Conservation (phyloP, 2,888 invertebrate genomes). For the Calephelis perditalis region DNA sequence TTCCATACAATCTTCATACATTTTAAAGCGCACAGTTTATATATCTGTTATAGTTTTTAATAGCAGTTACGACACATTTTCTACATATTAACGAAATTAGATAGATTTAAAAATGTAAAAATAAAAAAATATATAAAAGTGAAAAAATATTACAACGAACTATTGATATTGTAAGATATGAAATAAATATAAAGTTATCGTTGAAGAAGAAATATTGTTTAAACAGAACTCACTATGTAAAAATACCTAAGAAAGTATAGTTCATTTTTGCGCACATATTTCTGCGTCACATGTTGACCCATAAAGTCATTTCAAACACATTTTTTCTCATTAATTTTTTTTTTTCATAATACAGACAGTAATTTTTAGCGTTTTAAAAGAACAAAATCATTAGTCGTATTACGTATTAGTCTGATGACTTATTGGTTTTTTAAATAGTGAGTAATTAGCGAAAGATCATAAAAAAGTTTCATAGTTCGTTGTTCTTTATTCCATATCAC, state of each 20-base stretch:
- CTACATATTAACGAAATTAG: conserved; percentile 42
- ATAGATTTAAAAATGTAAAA: conserved; percentile 53
- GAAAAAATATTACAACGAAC: conserved; percentile 67
- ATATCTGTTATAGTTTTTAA: conserved; percentile 43
- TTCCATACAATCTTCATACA: conserved; percentile 47
- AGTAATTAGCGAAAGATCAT: conserved; percentile 1
- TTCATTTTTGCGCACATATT: background rate
- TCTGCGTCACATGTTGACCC: conserved; percentile 11
- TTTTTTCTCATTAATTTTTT: no score
- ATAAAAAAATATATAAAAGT: conserved; percentile 38
- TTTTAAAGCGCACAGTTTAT: conserved; percentile 46
- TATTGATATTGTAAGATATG: conserved; percentile 48
- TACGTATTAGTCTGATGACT: background rate
- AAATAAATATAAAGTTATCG: conserved; percentile 31
- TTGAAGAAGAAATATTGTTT: conserved; percentile 22
- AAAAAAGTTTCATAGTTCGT: conserved; percentile 34
- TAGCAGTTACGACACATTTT: conserved; percentile 38
- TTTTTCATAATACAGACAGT: no score
- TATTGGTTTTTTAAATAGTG: conserved; percentile 11
- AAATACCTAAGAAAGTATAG: conserved; percentile 11
- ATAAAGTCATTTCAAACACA: no score
- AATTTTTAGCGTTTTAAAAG: no score
- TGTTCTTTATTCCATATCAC: conserved; percentile 69
- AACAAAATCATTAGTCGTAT: no score
- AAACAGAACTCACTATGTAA: conserved; percentile 16